Base-by-base conservation (phyloP, 1,140 invertebrate species). In the Melipona quadrifasciata region DNA sequence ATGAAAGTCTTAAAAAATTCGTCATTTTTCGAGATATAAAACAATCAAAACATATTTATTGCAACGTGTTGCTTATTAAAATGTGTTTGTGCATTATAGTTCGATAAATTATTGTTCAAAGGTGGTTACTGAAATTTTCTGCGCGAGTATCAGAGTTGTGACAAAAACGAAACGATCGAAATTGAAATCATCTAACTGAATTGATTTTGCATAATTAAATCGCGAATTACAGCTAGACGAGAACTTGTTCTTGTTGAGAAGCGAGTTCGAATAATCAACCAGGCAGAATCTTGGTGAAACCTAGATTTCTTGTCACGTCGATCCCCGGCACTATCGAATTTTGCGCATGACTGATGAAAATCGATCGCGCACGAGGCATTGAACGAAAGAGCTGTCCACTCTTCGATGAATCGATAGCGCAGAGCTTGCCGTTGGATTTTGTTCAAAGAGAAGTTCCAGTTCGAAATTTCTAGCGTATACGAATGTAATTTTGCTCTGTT, bases 271-370 rank as follows among this genome's bases (percentile, higher is more conserved):
- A 65, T 58, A 65, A 77, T 31, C n/a, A 58, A 17, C n/a, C 61
- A n/a, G 11, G n/a, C 47, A 64, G 19, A 47, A 47, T 8, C 39
- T 65, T 19, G 24, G 17, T 1, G n/a, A 51, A 51, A 47, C 51
- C 61, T 31, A 19, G 58, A 51, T 64, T 65, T 65, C 75, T 77
- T 31, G 75, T 77, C 75, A 77, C 75, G 75, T 77, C 58, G 47
- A 21, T 3, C 8, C 39, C 17, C 5, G 0, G 19, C 10, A 11
- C 2, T 65, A 65, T 65, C 5, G 58, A 77, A 77, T 17, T 77
- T 65, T 21, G 75, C 47, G 51, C 75, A 11, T 4, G 17, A 31
- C 61, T 31, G n/a, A 65, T 51, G n/a, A 65, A 47, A 77, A 77
- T 77, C 39, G 58, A 34, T 68, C 67, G 67, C 17, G 31, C 53